Evolutionary conservation across 2,797 vertebrate species (phyloP), one percentile per base, ranked within the genome.

Genomic region (Chelidonichthys spinosus): DNA sequence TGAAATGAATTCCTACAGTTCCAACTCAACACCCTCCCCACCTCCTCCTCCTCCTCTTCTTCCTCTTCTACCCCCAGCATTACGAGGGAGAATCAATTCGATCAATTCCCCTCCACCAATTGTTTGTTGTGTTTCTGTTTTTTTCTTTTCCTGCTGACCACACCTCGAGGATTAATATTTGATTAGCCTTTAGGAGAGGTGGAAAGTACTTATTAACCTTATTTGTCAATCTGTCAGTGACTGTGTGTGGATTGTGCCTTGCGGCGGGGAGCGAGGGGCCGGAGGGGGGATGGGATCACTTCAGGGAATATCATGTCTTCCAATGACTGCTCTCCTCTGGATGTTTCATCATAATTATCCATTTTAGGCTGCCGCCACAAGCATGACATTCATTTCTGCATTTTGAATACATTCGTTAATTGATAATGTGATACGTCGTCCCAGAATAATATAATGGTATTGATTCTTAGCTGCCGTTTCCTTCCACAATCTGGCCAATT

Each of bases 101-200:
- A 97, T 84, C 94, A 96, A 95, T 96, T 95, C 94, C 91, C 89
- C 91, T 95, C 95, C 87, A 96, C 95, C 93, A 92, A 96, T 96
- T 95, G 96, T 95, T 96, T 96, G 96, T 94, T 95, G 94, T 97
- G 56, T 88, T 77, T 53, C 33, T 6, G 33, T 54, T 53, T 53
- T 53, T 42, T 76, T 69, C 72, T 75, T 89, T 90, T 90, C 90
- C 96, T 96, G 97, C 97, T 99, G 97, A 99, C 97, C 97, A 97
- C 96, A 97, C 96, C 96, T 96, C 95, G 92, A 94, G 95, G 96
- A 98, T 99, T 97, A 99, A 98, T 99, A 99, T 98, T 99, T 98
- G 96, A 99, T 98, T 97, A 97, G 97, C 97, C 96, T 98, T 96
- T 95, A 96, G 96, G 96, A 97, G 95, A 95, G 95, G 95, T 96